A percentile compares a stretch with the other conserved stretches of the same genome.
phyloP scores from a whole-genome alignment of 2,113 vertebrate species.

The Anguilla rostrata region DNA sequence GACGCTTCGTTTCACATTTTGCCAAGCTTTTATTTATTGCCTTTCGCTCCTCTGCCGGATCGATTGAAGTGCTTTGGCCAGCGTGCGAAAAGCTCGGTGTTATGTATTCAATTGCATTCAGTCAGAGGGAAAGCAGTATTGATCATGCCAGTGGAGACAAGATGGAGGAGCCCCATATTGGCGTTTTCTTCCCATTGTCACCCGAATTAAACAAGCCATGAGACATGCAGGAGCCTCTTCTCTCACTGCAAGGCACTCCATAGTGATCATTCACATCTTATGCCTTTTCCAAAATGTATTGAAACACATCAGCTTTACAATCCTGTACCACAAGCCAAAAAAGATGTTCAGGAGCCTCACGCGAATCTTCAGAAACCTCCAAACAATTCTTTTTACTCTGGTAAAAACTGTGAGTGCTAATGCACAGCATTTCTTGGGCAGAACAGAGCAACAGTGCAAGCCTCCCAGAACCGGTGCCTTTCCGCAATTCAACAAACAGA shows the following conservation, averaged over 20 bases:
- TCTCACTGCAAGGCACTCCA: constrained; percentile 41
- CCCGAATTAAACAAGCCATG: constrained; percentile 43
- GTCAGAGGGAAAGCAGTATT: constrained; percentile 54
- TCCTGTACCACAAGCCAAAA: neutral
- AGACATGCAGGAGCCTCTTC: constrained; percentile 46
- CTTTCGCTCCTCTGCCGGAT: constrained; percentile 41
- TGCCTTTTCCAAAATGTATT: constrained; percentile 36
- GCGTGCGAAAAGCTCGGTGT: constrained; percentile 32
- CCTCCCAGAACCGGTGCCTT: neutral
- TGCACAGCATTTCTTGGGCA: neutral
- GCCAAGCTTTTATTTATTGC: constrained; percentile 3
- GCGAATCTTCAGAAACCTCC: neutral
- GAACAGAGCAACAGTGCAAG: neutral
- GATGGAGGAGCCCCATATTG: constrained; percentile 63
- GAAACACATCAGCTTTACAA: neutral
- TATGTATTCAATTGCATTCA: constrained; percentile 45
- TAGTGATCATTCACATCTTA: constrained; percentile 44
- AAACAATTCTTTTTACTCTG: neutral
- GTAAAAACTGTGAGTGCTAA: neutral
- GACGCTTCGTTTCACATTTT: neutral
- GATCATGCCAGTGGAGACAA: constrained; percentile 68
- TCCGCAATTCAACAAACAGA: constrained; percentile 39
- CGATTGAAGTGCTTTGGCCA: constrained; percentile 55
- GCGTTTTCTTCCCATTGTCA: constrained; percentile 57
- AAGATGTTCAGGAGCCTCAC: neutral